These are phyloP conservation scores for Ditula angustiorana DNA, from an alignment of 2,888 invertebrate species.

Conservation along the genomic window DNA sequence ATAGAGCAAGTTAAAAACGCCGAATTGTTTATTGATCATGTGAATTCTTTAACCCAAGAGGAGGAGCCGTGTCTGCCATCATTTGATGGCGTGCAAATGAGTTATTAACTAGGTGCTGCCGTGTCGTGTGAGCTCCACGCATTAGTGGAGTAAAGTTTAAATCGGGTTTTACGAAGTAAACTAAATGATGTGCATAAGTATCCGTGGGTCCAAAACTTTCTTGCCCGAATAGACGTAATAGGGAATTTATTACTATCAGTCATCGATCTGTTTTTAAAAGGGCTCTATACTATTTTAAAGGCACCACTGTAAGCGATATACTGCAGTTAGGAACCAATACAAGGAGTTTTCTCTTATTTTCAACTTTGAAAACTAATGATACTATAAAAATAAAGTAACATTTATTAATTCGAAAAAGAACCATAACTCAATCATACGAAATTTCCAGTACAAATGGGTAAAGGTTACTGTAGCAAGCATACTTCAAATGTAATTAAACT, in stretches of 20 bases:
- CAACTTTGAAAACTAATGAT: too few species aligned
- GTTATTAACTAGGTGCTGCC: conserved; percentile 24
- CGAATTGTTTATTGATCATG: not conserved
- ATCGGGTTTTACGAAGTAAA: conserved; percentile 10
- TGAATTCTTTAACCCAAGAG: not conserved
- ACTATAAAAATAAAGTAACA: too few species aligned
- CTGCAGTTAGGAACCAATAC: too few species aligned
- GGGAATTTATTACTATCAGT: too few species aligned
- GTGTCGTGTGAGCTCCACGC: conserved; percentile 13
- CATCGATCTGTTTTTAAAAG: too few species aligned
- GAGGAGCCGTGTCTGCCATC: not conserved
- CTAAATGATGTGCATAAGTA: not conserved
- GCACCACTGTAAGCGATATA: too few species aligned
- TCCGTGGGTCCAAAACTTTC: too few species aligned
- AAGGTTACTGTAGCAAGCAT: not conserved
- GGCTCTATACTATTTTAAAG: too few species aligned
- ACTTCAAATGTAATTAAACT: conserved; percentile 26
- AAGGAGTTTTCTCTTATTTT: too few species aligned
- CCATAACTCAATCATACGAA: not conserved
- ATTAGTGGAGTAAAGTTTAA: conserved; percentile 18
- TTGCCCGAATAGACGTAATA: too few species aligned
- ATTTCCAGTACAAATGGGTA: not conserved
- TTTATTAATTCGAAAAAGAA: not conserved
- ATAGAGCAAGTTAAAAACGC: not conserved
- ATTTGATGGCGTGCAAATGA: conserved; percentile 25